Evolutionary conservation across 1,140 invertebrate species (phyloP).

Genomic region (Globodera rostochiensis): DNA sequence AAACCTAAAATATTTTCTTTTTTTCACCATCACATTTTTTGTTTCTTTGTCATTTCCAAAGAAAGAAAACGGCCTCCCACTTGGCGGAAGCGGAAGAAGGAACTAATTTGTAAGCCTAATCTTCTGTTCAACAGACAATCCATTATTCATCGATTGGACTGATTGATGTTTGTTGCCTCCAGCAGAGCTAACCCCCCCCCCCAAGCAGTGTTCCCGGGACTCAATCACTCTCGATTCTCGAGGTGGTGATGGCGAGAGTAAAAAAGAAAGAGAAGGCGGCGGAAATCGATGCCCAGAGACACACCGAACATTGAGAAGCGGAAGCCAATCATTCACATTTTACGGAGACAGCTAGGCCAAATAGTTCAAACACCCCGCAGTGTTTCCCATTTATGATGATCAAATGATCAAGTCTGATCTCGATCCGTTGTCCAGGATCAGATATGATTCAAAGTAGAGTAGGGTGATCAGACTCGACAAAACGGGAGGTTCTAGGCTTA

Average conservation of each 20-base stretch:
- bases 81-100: background rate
- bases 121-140: background rate
- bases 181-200: background rate
- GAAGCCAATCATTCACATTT: background rate
- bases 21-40: too few species aligned
- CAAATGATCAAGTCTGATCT: too few species aligned
- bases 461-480: too few species aligned
- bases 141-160: background rate
- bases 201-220: too few species aligned
- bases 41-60: too few species aligned
- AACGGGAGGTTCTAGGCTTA: too few species aligned
- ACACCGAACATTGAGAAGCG: background rate
- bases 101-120: background rate
- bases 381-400: too few species aligned
- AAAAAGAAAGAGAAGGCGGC: background rate
- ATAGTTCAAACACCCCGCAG: too few species aligned
- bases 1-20: too few species aligned
- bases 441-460: too few species aligned
- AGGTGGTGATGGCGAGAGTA: background rate
- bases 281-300: conserved; percentile 6
- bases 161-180: background rate
- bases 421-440: too few species aligned
- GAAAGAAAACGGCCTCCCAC: background rate
- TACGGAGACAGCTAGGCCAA: background rate
- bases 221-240: too few species aligned